Conservation (phyloP, 2,113 vertebrate genomes). For the Bos indicus region DNA sequence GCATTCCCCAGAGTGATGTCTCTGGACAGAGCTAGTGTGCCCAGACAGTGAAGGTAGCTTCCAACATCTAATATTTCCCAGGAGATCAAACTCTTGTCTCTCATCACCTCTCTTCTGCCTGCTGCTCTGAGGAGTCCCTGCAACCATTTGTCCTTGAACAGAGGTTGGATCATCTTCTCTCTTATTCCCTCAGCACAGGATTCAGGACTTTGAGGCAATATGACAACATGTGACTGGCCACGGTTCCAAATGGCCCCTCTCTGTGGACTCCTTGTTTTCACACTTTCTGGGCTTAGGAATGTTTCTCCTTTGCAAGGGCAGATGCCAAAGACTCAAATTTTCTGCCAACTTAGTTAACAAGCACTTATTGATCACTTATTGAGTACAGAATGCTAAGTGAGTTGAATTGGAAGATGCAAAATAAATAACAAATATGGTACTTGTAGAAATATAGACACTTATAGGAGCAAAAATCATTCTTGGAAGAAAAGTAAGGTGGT, state of each 20-base stretch:
- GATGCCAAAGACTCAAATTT: slow-evolving; percentile 19
- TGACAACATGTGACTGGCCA: not conserved
- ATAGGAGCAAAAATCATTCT: not conserved
- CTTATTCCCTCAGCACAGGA: not conserved
- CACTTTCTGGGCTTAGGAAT: slow-evolving; percentile 18
- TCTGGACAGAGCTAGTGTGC: not conserved
- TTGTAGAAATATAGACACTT: not conserved
- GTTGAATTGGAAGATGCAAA: not conserved
- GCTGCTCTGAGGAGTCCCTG: not conserved
- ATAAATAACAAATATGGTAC: not conserved
- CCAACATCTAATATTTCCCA: not conserved
- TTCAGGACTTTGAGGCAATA: not conserved
- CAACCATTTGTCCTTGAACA: slow-evolving; percentile 1
- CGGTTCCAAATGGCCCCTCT: slow-evolving; percentile 11
- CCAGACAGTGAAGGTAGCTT: not conserved
- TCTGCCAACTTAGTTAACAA: slow-evolving; percentile 26
- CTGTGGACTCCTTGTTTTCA: slow-evolving; percentile 18
- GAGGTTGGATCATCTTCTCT: not conserved
- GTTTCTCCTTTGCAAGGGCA: slow-evolving; percentile 29
- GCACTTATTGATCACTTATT: slow-evolving; percentile 45
- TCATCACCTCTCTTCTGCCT: not conserved
- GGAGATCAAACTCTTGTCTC: not conserved
- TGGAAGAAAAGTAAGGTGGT: not conserved
- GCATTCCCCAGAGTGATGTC: not conserved
- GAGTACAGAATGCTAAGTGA: not conserved